A percentile compares a stretch with the other conserved stretches of the same genome.
phyloP scores from a whole-genome alignment of 2,113 vertebrate genomes.

The Gavia stellata region DNA sequence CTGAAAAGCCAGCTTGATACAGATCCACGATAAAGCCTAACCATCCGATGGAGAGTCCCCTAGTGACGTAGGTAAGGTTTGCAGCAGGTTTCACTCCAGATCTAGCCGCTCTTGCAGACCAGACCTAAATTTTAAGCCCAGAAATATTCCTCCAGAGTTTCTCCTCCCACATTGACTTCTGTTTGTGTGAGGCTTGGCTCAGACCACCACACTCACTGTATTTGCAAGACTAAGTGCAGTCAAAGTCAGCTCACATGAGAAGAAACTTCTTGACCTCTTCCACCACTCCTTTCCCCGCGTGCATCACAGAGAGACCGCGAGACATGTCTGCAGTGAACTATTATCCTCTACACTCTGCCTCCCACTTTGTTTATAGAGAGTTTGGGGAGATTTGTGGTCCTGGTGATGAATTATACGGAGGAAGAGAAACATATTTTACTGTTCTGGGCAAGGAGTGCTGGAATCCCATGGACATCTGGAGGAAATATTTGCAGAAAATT shows the following conservation, averaged over 20 bases:
- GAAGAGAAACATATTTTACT: constrained; percentile 69
- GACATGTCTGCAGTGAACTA: constrained; percentile 26
- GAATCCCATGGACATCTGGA: constrained; percentile 65
- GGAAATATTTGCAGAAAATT: constrained; percentile 76
- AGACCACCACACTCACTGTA: neutral
- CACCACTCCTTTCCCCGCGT: neutral
- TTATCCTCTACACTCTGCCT: constrained; percentile 35
- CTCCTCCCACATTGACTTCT: neutral
- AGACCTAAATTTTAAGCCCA: neutral
- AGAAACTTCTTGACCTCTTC: constrained; percentile 1
- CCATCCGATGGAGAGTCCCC: neutral
- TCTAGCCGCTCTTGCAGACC: neutral
- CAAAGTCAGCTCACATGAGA: neutral
- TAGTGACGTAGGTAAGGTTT: neutral
- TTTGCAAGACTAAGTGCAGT: neutral
- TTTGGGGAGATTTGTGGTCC: constrained; percentile 67
- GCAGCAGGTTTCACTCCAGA: neutral
- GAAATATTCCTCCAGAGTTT: neutral
- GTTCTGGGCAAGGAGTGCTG: constrained; percentile 54
- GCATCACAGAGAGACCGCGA: neutral
- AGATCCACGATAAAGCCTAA: neutral
- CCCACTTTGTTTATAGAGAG: constrained; percentile 65
- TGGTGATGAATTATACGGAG: constrained; percentile 59
- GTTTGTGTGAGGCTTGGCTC: neutral
- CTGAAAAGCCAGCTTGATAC: neutral